Conservation (phyloP, 2,888 invertebrate genomes). For the Acanthosoma haemorrhoidale region DNA sequence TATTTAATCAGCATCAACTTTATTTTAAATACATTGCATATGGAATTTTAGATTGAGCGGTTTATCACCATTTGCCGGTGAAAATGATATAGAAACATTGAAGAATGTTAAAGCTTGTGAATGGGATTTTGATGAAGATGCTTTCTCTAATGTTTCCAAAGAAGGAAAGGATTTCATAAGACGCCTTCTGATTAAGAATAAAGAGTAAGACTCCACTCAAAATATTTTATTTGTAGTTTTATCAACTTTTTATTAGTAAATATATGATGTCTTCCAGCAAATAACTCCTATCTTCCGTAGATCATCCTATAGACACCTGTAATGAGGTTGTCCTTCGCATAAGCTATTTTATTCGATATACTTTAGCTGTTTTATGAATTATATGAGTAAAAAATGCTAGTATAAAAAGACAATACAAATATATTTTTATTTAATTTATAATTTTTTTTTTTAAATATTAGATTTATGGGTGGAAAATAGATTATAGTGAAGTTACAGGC, state of each 20-base stretch:
- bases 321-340: too few relatives aligned
- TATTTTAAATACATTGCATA: background rate
- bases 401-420: background rate
- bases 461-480: too few relatives aligned
- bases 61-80: conserved; percentile 96
- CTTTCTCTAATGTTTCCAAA: conserved; percentile 88
- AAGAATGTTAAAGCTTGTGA: conserved; percentile 98
- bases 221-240: too few relatives aligned
- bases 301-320: too few relatives aligned
- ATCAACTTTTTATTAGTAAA: too few relatives aligned
- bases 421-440: too few relatives aligned
- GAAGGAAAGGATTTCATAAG: conserved; percentile 98
- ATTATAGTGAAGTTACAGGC: too few relatives aligned
- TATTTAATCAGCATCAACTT: background rate
- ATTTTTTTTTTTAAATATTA: too few relatives aligned
- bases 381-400: background rate
- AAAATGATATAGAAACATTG: conserved; percentile 95
- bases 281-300: too few relatives aligned
- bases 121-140: conserved; percentile 97
- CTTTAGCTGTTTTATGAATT: background rate
- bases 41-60: conserved; percentile 73
- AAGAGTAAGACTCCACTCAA: conserved; percentile 64
- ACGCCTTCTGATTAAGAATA: conserved; percentile 82
- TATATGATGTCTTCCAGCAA: too few relatives aligned
- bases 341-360: too few relatives aligned